phyloP scores from a whole-genome alignment of 2,797 vertebrate genomes.

The Xenentodon cancila region DNA sequence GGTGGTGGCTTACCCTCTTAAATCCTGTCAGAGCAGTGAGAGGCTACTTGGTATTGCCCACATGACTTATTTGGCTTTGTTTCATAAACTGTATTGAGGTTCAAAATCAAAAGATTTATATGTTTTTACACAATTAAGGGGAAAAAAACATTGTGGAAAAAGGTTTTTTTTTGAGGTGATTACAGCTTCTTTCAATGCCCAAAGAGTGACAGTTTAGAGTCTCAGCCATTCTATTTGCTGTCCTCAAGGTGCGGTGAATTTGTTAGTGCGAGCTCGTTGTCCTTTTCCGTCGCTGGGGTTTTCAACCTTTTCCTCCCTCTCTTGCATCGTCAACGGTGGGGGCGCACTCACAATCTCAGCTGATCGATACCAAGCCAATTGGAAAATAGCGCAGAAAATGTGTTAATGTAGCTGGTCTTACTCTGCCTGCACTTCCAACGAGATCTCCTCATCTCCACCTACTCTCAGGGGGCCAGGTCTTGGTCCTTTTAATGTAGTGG shows the following conservation, averaged over 20 bases:
- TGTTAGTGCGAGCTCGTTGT: constrained; percentile 22
- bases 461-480: constrained; percentile 33
- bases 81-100: too few species aligned
- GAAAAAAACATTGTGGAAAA: too few species aligned
- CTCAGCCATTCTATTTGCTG: too few species aligned
- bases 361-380: constrained; percentile 76
- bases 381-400: constrained; percentile 78
- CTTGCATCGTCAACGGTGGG: constrained; percentile 17
- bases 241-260: constrained; percentile 27
- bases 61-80: too few species aligned
- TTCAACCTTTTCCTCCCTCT: constrained; percentile 31
- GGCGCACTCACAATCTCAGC: constrained; percentile 36
- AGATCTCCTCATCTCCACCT: constrained; percentile 12
- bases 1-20: too few species aligned
- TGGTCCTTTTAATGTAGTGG: constrained; percentile 56
- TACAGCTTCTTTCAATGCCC: neutral
- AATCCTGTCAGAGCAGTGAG: too few species aligned
- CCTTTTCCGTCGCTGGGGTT: constrained; percentile 33
- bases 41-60: too few species aligned
- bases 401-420: constrained; percentile 69
- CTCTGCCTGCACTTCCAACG: constrained; percentile 33
- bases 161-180: neutral
- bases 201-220: neutral
- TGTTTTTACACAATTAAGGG: too few species aligned
- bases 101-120: too few species aligned